These are phyloP conservation scores for Smittia sp. DNA, from an alignment of 2,888 invertebrate species.

Conservation along the genomic window DNA sequence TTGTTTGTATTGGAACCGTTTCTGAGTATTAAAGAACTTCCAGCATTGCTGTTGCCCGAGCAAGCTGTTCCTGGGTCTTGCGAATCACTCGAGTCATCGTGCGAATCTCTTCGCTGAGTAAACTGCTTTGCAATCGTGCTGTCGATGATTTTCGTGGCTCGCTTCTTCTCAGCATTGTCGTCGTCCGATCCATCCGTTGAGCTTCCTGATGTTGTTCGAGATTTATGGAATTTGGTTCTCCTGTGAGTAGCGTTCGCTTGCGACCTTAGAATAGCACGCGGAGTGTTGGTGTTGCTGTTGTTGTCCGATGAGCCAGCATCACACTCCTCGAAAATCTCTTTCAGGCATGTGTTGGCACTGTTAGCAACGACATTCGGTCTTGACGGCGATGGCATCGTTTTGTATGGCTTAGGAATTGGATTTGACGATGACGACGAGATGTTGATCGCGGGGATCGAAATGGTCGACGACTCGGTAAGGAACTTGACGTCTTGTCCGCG, in stretches of 20 bases:
- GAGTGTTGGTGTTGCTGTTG: constrained; percentile 43
- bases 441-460: constrained; percentile 55
- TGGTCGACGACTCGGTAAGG: constrained; percentile 57
- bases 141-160: constrained; percentile 67
- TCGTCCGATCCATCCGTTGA: constrained; percentile 94
- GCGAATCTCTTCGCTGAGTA: constrained; percentile 66
- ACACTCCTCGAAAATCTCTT: constrained; percentile 67
- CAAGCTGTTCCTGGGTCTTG: constrained; percentile 66
- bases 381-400: constrained; percentile 61
- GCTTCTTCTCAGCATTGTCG: constrained; percentile 78
- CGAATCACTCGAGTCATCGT: constrained; percentile 76
- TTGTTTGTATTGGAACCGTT: constrained; percentile 38
- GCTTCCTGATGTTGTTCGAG: constrained; percentile 83
- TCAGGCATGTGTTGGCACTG: constrained; percentile 53
- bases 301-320: constrained; percentile 49
- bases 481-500: constrained; percentile 44
- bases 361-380: constrained; percentile 43
- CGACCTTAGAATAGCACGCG: constrained; percentile 47
- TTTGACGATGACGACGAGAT: constrained; percentile 49
- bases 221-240: constrained; percentile 68
- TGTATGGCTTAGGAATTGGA: constrained; percentile 54
- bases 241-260: constrained; percentile 54
- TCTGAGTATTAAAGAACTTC: constrained; percentile 41
- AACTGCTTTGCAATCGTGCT: constrained; percentile 61
- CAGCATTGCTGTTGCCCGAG: constrained; percentile 43